Evolutionary conservation across 2,797 vertebrate species (phyloP).

Genomic region (Sibirionetta formosa): DNA sequence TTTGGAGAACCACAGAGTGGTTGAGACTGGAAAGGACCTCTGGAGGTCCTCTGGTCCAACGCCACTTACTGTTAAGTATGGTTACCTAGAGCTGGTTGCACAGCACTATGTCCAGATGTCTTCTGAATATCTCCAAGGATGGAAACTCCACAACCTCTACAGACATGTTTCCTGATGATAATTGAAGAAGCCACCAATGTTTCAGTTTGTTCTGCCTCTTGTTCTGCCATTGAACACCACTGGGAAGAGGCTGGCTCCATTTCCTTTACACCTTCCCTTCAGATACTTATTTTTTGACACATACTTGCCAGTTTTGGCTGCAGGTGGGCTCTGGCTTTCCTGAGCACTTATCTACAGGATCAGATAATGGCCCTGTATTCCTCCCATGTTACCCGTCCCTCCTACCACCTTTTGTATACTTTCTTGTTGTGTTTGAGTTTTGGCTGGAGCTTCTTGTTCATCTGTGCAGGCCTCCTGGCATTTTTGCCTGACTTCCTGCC

Average conservation of each 20-base stretch:
- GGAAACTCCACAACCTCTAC: not conserved
- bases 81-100: not conserved
- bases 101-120: not conserved
- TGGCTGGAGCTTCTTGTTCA: not conserved
- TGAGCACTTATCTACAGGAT: not conserved
- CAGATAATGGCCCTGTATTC: not conserved
- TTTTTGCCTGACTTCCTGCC: not conserved
- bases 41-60: not conserved
- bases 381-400: not conserved
- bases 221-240: not conserved
- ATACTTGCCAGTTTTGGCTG: not conserved
- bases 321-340: not conserved
- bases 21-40: not conserved
- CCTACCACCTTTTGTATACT: not conserved
- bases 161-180: no score
- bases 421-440: not conserved
- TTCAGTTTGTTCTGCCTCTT: not conserved
- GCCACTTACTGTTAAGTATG: not conserved
- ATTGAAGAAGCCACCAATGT: not conserved
- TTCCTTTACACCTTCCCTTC: not conserved
- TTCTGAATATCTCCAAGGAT: not conserved
- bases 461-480: not conserved
- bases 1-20: not conserved
- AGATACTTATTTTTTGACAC: not conserved
- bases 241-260: not conserved